Evolutionary conservation across 2,888 invertebrate species (phyloP), one percentile per base, ranked within the genome.

Genomic region (Neoscelio sp.): DNA sequence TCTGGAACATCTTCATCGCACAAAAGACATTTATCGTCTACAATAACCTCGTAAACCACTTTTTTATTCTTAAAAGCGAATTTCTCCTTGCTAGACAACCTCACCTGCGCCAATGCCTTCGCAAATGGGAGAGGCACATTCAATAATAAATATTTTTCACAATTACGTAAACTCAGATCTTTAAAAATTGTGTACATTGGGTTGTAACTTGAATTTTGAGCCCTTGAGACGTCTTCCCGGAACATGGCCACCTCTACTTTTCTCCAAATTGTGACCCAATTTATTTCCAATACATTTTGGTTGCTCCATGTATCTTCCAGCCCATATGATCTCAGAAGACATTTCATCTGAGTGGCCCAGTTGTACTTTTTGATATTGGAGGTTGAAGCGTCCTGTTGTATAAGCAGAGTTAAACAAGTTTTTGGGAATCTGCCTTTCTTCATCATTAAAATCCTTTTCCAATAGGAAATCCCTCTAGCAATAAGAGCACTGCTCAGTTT

Each of bases 311-410:
- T 1, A 1, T 4, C 1, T 2, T 17, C 18, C 1, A 42, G 18
- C 1, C 8, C 18, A 8, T 17, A 42, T 7, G 7, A n/a, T 13
- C n/a, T 12, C 2, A 50, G 30, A 7, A 15, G 13, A 1, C 1
- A 5, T 13, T 20, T 18, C 30, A 50, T n/a, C 10, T 50, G 50
- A 0, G 50, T 15, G 1, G 15, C n/a, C 50, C 50, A 50, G 30
- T 50, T 50, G 12, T 50, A 50, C 30, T 50, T 50, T 6, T 2
- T 5, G 5, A 18, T 2, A 30, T 28, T 28, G 3, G 8, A 15
- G 2, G 6, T 17, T 2, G 13, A 2, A 2, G 28, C 6, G 8
- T 28, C 50, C 1, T 30, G 12, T 13, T 50, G 12, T 2, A 48
- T 10, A 1, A 50, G 28, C 20, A 1, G 1, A 4, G 3, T 23